Evolutionary conservation across 1,140 invertebrate genomes (phyloP), one percentile per base, ranked within the genome.

Genomic region (Mesaphorura yosii): DNA sequence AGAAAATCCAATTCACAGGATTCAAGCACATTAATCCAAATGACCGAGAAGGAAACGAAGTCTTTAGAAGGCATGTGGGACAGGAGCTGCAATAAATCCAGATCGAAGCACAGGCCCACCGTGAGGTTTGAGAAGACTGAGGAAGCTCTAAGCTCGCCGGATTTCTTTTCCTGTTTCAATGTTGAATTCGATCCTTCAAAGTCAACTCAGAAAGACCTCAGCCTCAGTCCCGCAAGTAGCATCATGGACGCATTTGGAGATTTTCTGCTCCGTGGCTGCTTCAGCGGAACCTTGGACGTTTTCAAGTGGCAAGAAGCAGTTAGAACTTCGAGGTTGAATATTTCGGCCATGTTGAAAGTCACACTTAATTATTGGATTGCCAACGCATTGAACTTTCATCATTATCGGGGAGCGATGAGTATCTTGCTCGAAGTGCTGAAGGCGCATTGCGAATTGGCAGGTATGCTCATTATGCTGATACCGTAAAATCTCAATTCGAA

Each of bases 291-390:
- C 31, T 50, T 41, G n/a, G 60, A 56, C 44, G 63, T 67, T 23
- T 65, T 70, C 44, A 65, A 66, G 22, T 69, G 69, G 54, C 73
- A 78, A 69, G 71, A 67, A 38, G 65, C 72, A 29, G 70, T 72
- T 58, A 71, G 76, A 5, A 68, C 70, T 54, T 64, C 70, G 31
- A 77, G 77, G 65, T 66, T 70, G 42, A 74, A 84, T 51, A 70
- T 77, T 12, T 68, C 70, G 48, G 75, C 77, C 54, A 67, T 84
- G 15, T 75, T 84, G 52, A 71, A 76, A 63, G 69, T 83, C 27
- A 67, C 78, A n/a, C 71, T 85, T 25, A 68, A 73, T 39, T 83
- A 78, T 68, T 79, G 83, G 76, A 75, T 80, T 53, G 73, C 77
- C 48, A 73, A 71, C 52, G 66, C 68, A 27, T 64, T 59, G 60